Conservation (phyloP, 2,888 invertebrate species). For the Cheilosia impressa region DNA sequence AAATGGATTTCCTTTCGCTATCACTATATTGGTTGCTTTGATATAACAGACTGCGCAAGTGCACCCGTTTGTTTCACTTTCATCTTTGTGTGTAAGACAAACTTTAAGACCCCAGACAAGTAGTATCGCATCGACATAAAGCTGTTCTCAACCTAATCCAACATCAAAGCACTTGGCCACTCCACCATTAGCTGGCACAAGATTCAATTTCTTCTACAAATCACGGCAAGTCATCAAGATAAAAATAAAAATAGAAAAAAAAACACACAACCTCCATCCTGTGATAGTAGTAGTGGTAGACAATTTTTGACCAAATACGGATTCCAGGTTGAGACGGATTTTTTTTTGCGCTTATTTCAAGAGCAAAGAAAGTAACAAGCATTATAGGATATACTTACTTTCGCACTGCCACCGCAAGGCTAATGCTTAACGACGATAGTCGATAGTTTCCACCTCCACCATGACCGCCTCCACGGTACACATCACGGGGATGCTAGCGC, state of each 20-base stretch:
- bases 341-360: constrained; percentile 56
- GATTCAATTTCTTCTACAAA: constrained; percentile 74
- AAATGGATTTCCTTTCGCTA: constrained; percentile 62
- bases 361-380: constrained; percentile 74
- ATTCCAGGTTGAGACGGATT: constrained; percentile 65
- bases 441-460: constrained; percentile 64
- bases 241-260: constrained; percentile 15
- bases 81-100: constrained; percentile 58
- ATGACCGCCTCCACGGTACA: constrained; percentile 51
- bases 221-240: constrained; percentile 71
- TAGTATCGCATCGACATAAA: constrained; percentile 30
- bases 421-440: constrained; percentile 66
- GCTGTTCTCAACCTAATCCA: constrained; percentile 60
- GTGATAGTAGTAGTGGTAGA: constrained; percentile 60
- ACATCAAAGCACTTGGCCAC: constrained; percentile 48
- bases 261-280: constrained; percentile 28
- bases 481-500: constrained; percentile 20
- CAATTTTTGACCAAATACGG: constrained; percentile 74
- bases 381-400: constrained; percentile 69
- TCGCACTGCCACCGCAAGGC: constrained; percentile 72
- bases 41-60: constrained; percentile 24
- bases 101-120: constrained; percentile 22
- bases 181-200: constrained; percentile 47
- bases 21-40: constrained; percentile 28
- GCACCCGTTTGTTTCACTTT: constrained; percentile 63